phyloP scores from a whole-genome alignment of 2,888 invertebrate species.

The Eupithecia exiguata region DNA sequence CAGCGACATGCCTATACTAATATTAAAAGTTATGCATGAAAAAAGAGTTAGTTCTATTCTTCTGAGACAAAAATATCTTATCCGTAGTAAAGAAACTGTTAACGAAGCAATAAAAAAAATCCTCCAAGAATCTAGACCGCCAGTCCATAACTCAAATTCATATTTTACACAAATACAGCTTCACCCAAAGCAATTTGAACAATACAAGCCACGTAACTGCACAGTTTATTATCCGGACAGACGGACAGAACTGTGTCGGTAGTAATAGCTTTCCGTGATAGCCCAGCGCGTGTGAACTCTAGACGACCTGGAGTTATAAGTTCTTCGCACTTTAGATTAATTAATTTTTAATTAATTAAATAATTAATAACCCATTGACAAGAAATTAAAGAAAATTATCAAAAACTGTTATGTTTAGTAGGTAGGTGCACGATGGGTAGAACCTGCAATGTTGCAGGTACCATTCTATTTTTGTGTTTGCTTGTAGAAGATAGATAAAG shows the following conservation, averaged over 20 bases:
- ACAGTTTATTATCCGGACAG: conserved; percentile 55
- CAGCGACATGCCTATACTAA: too few relatives aligned
- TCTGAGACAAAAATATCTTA: background rate
- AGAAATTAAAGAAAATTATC: background rate
- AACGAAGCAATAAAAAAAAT: conserved; percentile 20
- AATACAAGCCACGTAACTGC: conserved; percentile 53
- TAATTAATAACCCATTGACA: too few relatives aligned
- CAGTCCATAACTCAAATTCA: conserved; percentile 11
- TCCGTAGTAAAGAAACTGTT: background rate
- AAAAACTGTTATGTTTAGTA: too few relatives aligned
- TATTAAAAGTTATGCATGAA: background rate
- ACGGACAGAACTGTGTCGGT: conserved; percentile 70
- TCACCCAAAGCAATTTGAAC: conserved; percentile 52
- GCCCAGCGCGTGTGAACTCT: conserved; percentile 65
- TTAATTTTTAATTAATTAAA: too few relatives aligned
- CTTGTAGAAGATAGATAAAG: too few relatives aligned
- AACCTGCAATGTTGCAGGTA: too few relatives aligned
- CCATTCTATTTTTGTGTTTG: too few relatives aligned
- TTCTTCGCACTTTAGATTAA: background rate
- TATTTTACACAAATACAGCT: conserved; percentile 33
- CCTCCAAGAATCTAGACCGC: conserved; percentile 5
- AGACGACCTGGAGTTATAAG: conserved; percentile 14
- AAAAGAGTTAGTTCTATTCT: too few relatives aligned
- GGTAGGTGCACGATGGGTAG: too few relatives aligned
- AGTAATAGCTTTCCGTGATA: conserved; percentile 69